A percentile compares a stretch with the other conserved stretches of the same genome.
phyloP scores from a whole-genome alignment of 2,888 invertebrate species.

The Dusona sp. region DNA sequence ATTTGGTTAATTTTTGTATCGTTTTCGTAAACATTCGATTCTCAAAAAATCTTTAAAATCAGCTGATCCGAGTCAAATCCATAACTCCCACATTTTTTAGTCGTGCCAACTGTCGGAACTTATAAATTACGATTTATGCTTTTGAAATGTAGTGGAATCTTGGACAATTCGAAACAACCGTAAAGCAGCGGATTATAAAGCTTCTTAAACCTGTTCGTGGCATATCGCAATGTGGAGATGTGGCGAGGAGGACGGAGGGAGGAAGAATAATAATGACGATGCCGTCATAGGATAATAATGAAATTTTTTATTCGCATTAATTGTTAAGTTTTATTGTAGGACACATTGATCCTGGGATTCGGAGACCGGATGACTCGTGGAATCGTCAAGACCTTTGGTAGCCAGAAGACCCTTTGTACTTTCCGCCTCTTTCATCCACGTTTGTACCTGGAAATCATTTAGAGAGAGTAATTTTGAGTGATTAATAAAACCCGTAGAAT shows the following conservation, averaged over 20 bases:
- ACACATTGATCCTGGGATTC: slow-evolving; percentile 77
- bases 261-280: not conserved
- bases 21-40: not conserved
- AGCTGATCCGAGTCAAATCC: not conserved
- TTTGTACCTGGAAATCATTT: slow-evolving; percentile 83
- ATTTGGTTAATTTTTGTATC: not conserved
- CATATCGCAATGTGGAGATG: not conserved
- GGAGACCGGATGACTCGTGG: slow-evolving; percentile 67
- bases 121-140: not conserved
- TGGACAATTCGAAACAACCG: not conserved
- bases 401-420: slow-evolving; percentile 86
- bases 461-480: not conserved
- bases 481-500: not conserved
- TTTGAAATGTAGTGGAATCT: not conserved
- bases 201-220: not conserved
- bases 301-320: slow-evolving; percentile 50
- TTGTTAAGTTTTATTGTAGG: slow-evolving; percentile 74
- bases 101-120: not conserved
- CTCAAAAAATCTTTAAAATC: not conserved
- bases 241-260: not conserved
- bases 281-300: not conserved
- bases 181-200: not conserved
- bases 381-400: slow-evolving; percentile 77
- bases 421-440: slow-evolving; percentile 87
- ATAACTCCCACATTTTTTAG: too few species aligned